Base-by-base conservation (phyloP, 1,140 invertebrate species). In the Drosophila erecta region DNA sequence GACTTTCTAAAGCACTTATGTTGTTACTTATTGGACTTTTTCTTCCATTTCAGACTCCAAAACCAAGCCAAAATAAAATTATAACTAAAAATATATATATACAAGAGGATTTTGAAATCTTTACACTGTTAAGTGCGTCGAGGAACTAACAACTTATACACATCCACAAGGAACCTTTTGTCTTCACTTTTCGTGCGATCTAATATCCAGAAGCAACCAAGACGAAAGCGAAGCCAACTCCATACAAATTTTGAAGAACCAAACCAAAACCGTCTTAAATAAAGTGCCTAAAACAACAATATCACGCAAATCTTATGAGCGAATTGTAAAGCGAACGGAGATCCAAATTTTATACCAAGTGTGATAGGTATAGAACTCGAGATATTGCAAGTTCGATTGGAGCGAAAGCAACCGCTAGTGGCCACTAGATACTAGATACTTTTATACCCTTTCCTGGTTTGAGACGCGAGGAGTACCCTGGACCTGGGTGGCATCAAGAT, bases 221-320 rank as follows among this genome's bases (percentile, higher is more conserved):
- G 57, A 74, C 64, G 69, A 70, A 54, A 69, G 50, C 24, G 11
- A 59, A 46, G 46, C 44, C 30, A 67, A 67, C 35, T 50, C 64
- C 64, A 58, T 55, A 73, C 47, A 55, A 79, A 67, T 67, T 67
- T 59, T 17, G 12, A 78, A 65, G 53, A 79, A 76, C 70, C 78
- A 85, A 86, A 86, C 64, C 83, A 83, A 87, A 87, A 87, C 83
- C 83, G 83, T 86, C 83, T 86, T 41, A 85, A 55, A 58, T 51
- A 86, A 86, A 86, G 83, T 86, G 83, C 83, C 83, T 86, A 79
- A 22, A 76, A 64, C 14, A 47, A 47, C 49, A 76, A 61, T 66
- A 58, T 55, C 61, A 65, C 37, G 46, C n/a, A 62, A 74, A 62
- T 72, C 69, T 78, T 53, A 81, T 81, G 70, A 74, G 41, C 30